Percentiles rank a stretch among this genome's conserved stretches.
phyloP scores from a whole-genome alignment of 2,888 invertebrate genomes.

The Trachelus troglodyta region DNA sequence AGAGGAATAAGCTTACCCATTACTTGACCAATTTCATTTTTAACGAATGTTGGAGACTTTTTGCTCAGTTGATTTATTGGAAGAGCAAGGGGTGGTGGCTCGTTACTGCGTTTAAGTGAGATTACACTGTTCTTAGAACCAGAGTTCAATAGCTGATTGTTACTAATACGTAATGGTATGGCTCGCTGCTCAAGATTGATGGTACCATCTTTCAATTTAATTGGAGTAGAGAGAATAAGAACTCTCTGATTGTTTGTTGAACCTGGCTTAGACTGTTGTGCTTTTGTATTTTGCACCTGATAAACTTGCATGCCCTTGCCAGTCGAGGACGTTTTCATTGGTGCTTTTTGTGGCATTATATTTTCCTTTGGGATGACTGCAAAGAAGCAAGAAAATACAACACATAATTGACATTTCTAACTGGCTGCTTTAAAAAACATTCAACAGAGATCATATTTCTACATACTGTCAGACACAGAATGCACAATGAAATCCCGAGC shows the following conservation, averaged over 20 bases:
- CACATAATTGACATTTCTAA: background rate
- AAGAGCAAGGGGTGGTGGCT: constrained; percentile 16
- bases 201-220: constrained; percentile 19
- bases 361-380: background rate
- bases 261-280: constrained; percentile 7
- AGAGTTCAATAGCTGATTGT: constrained; percentile 12
- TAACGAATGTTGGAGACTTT: constrained; percentile 17
- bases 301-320: constrained; percentile 10
- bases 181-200: constrained; percentile 17
- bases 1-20: constrained; percentile 19
- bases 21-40: constrained; percentile 22
- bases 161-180: constrained; percentile 19
- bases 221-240: constrained; percentile 19
- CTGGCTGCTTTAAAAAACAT: background rate
- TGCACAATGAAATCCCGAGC: background rate
- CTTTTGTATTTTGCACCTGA: constrained; percentile 4
- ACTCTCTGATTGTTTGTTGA: constrained; percentile 13
- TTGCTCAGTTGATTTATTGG: constrained; percentile 17
- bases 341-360: constrained; percentile 15
- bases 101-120: constrained; percentile 15
- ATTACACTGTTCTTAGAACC: constrained; percentile 13
- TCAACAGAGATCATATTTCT: background rate
- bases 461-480: background rate
- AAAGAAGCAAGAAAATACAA: background rate
- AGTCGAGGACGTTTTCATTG: constrained; percentile 1